Evolutionary conservation across 2,797 vertebrate species (phyloP), one percentile per base, ranked within the genome.

Genomic region (Sylvilagus floridanus): DNA sequence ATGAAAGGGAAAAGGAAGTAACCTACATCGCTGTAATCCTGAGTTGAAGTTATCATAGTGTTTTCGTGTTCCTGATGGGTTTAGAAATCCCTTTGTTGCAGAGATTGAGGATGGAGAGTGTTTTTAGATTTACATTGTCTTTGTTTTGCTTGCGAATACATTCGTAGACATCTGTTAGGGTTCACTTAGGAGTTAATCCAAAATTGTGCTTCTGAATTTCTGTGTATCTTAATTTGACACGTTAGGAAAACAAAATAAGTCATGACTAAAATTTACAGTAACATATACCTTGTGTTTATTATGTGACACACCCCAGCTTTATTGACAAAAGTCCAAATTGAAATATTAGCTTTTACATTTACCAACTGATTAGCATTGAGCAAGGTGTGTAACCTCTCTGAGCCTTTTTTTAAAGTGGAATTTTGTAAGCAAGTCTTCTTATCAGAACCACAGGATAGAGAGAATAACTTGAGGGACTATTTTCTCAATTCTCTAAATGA

Each of bases 141-240:
- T 84, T 93, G 79, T 90, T 95, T 97, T 93, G 32, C 65, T 92
- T 93, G 78, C 78, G 32, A 82, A 35, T 4, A 19, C 90, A 63
- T 77, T 83, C 69, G 68, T 37, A 93, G 47, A 42, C 62, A 90
- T 94, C 73, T 95, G 77, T 88, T 95, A 42, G 86, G 35, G 52
- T 88, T 95, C 87, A 73, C 91, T 92, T 91, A 47, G 12, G 68
- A 90, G 52, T 96, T 86, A 60, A 93, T 93, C 78, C 68, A 71
- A 94, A 96, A 94, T 57, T 90, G 84, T 90, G 54, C 72, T 93
- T 90, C 77, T 85, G 66, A 83, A 86, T 88, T 94, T 95, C 79
- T 94, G 75, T 95, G 90, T 94, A 22, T 93, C 90, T 93, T 94
- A 93, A 79, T 96, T 93, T 96, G 90, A 93, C 78, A 93, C 77